Evolutionary conservation across 2,888 invertebrate genomes (phyloP), one percentile per base, ranked within the genome.

Genomic region (Atethmia centrago): DNA sequence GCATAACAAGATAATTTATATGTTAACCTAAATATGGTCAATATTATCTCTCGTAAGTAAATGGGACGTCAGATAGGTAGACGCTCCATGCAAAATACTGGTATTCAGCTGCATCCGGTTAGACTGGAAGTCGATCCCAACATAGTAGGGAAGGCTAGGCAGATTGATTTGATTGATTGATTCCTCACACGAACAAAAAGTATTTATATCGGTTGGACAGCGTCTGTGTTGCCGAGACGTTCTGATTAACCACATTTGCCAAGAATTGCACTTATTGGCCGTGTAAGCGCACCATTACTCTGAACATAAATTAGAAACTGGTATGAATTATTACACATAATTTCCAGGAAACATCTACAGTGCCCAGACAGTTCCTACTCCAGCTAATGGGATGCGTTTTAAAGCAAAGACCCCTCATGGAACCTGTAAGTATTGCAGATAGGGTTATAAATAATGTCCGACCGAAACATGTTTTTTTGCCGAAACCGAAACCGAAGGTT

Each of bases 281-380:
- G n/a, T 55, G 7, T n/a, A 31, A 64, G n/a, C 9, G 16, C 31
- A 7, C 16, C 2, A 55, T 55, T n/a, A 10, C 21, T 28, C 9
- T 10, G 21, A 28, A 31, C 16, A 51, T 63, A 31, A 45, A 51
- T 28, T 21, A 28, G 21, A 63, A n/a, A 28, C 36, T n/a, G 7
- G 1, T 45, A 40, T 16, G 42, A 14, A 45, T 73, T 21, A 28
- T n/a, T 45, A 10, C 5, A 28, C 10, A 25, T 40, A 9, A 42
- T 73, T 71, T 80, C 16, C 74, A 90, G 90, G 88, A 82, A 36
- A 80, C 86, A 10, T 84, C 85, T 10, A 68, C 84, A 28, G 75
- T 86, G 19, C 86, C 86, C 0, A 79, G 58, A 31, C 86, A 87
- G 51, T 75, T 86, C 10, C 59, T 86, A 10, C 61, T 84, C 1